These are phyloP conservation scores for Miichthys miiuy DNA, from an alignment of 2,797 vertebrate genomes.

Conservation along the genomic window DNA sequence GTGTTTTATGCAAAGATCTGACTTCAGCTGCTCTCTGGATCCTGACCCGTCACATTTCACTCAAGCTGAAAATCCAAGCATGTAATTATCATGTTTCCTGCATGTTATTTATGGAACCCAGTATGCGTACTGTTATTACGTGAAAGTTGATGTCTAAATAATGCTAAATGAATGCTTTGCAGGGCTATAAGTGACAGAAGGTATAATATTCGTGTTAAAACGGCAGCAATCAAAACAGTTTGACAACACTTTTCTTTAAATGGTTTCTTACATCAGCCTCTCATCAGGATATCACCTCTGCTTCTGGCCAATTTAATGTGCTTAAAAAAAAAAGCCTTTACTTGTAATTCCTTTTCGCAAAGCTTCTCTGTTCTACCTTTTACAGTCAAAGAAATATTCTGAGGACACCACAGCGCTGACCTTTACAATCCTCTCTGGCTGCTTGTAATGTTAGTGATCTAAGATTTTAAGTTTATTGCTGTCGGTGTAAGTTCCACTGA, in stretches of 20 bases:
- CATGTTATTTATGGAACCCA: conserved; percentile 15
- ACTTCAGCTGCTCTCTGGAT: conserved; percentile 12
- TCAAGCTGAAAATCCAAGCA: conserved; percentile 18
- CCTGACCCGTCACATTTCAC: conserved; percentile 1
- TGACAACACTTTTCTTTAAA: conserved; percentile 2
- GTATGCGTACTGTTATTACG: conserved; percentile 23
- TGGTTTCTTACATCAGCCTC: conserved; percentile 16
- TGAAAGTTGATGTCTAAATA: conserved; percentile 12
- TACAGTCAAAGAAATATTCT: conserved; percentile 24
- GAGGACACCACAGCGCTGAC: conserved; percentile 35
- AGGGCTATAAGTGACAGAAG: conserved; percentile 8
- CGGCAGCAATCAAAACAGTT: conserved; percentile 14
- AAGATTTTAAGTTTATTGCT: conserved; percentile 42
- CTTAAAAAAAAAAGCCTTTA: background rate
- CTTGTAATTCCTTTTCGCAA: background rate
- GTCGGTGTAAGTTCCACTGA: conserved; percentile 40
- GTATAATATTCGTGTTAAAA: conserved; percentile 7
- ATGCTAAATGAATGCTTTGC: conserved; percentile 2
- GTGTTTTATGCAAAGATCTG: background rate
- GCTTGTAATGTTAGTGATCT: conserved; percentile 39
- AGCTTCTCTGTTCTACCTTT: conserved; percentile 2
- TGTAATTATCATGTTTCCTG: conserved; percentile 17
- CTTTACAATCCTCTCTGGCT: conserved; percentile 33
- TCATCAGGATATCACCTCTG: conserved; percentile 2
- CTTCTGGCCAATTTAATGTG: background rate